Conservation (phyloP, 2,888 invertebrate species). For the Aspidiotus destructor region DNA sequence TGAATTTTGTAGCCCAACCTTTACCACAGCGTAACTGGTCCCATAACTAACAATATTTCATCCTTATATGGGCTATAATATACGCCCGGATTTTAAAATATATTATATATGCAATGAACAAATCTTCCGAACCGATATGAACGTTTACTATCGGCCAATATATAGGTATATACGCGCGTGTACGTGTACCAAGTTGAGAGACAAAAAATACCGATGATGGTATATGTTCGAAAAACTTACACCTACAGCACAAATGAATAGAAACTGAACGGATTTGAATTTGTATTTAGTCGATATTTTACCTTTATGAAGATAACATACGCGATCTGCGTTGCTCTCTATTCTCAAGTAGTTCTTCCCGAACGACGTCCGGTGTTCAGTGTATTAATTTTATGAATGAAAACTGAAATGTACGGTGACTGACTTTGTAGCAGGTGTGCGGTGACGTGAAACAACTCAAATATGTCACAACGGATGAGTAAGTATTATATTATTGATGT, state of each 20-base stretch:
- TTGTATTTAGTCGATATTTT: conserved; percentile 24
- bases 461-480: no score
- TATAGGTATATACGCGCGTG: background rate
- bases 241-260: conserved; percentile 15
- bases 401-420: no score
- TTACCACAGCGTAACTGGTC: conserved; percentile 22
- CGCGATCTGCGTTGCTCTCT: background rate
- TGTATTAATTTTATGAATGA: no score
- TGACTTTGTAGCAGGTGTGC: no score
- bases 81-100: conserved; percentile 23
- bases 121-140: background rate
- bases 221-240: conserved; percentile 14
- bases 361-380: no score
- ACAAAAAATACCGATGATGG: background rate
- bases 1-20: conserved; percentile 32
- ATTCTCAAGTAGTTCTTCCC: no score
- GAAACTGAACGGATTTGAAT: background rate
- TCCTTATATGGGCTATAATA: conserved; percentile 29
- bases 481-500: no score
- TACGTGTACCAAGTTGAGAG: background rate
- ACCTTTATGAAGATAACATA: background rate
- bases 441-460: no score
- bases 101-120: background rate
- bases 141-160: background rate
- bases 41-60: conserved; percentile 30